These are phyloP conservation scores for Cathartes aura DNA, from an alignment of 2,113 vertebrate species.

Conservation along the genomic window DNA sequence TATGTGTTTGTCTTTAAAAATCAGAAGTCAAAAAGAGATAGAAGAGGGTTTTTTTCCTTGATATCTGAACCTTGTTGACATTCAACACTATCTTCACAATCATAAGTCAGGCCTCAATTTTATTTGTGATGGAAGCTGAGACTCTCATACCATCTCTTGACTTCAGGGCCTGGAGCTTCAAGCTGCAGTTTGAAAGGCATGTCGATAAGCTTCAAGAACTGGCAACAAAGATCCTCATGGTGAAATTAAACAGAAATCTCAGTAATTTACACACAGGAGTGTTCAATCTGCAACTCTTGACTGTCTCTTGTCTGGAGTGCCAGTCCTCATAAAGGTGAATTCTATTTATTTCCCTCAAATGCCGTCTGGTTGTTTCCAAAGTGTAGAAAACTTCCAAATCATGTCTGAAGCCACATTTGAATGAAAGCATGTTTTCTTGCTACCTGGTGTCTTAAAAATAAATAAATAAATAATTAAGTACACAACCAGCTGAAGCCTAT, in stretches of 20 bases:
- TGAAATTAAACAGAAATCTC: conserved; percentile 4
- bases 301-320: background rate
- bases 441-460: background rate
- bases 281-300: background rate
- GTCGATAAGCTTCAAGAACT: background rate
- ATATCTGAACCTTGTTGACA: background rate
- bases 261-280: background rate
- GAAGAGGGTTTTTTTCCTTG: background rate
- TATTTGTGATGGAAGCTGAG: background rate
- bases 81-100: background rate
- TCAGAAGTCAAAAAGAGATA: background rate
- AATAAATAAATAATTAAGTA: background rate
- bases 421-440: background rate
- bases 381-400: background rate
- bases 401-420: background rate
- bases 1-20: background rate
- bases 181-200: background rate
- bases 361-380: background rate
- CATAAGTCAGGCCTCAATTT: background rate
- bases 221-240: background rate
- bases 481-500: background rate
- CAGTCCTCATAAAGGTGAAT: background rate
- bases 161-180: background rate
- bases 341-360: background rate
- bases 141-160: background rate